Conservation (phyloP, 2,888 invertebrate species). For the Julus scandinavius region DNA sequence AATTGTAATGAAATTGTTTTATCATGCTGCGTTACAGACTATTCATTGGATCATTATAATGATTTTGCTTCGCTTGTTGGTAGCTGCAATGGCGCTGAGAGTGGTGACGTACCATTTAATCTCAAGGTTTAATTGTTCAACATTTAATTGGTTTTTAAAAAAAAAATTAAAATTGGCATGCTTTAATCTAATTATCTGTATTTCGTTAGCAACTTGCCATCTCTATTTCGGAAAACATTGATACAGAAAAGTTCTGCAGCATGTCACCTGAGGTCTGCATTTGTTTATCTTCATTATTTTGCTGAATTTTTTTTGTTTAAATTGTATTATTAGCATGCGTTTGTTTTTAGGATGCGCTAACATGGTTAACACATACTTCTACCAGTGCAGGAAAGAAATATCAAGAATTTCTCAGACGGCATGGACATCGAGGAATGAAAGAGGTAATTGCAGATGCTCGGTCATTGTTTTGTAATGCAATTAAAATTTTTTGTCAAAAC, state of each 20-base stretch:
- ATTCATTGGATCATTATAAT: conserved; percentile 48
- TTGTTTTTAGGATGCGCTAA: conserved; percentile 43
- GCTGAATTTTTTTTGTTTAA: background rate
- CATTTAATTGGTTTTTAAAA: background rate
- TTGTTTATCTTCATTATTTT: background rate
- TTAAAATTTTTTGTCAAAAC: too few species aligned
- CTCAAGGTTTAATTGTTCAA: background rate
- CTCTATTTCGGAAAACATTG: conserved; percentile 49
- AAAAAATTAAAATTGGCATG: background rate
- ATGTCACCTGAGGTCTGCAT: conserved; percentile 49
- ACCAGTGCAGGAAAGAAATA: background rate
- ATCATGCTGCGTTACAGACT: background rate
- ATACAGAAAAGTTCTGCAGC: background rate
- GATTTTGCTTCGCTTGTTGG: conserved; percentile 50
- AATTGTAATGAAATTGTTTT: background rate
- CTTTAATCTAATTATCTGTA: background rate
- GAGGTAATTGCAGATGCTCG: conserved; percentile 31
- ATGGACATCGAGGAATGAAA: conserved; percentile 54
- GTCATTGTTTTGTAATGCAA: background rate
- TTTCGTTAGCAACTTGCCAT: conserved; percentile 48
- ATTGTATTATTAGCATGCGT: background rate
- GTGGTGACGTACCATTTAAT: conserved; percentile 51
- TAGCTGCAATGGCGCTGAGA: conserved; percentile 51
- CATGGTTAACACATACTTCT: background rate
- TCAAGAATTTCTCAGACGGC: conserved; percentile 47